Conservation (phyloP, 2,797 vertebrate genomes). For the Mycteria americana region DNA sequence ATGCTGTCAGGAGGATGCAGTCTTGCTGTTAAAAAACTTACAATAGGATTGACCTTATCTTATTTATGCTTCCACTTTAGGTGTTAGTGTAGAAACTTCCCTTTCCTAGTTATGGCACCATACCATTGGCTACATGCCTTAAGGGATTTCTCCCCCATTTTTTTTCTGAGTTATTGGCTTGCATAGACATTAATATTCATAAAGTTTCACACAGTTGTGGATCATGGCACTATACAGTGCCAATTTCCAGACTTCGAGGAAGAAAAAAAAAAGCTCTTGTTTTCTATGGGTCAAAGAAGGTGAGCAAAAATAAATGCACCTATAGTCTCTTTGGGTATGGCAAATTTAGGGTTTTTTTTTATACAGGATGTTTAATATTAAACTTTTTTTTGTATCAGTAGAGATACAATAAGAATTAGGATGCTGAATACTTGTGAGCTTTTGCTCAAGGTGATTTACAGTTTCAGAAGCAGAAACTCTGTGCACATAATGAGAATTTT, state of each 20-base stretch:
- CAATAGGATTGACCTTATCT: constrained; percentile 17
- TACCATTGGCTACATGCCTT: not conserved
- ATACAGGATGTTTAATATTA: not conserved
- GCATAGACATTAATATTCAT: not conserved
- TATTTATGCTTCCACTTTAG: not conserved
- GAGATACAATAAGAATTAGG: not conserved
- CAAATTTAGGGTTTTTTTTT: not conserved
- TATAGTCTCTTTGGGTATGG: not conserved
- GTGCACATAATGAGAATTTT: not conserved
- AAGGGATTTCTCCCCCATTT: not conserved
- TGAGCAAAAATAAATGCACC: not conserved
- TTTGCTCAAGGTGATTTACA: not conserved
- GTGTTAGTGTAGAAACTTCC: not conserved
- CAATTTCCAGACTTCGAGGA: not conserved
- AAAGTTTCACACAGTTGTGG: not conserved
- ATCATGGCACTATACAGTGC: not conserved
- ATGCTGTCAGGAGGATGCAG: not conserved
- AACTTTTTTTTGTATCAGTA: not conserved
- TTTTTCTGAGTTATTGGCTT: not conserved
- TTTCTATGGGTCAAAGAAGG: not conserved
- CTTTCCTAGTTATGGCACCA: not conserved
- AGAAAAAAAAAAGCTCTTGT: not conserved
- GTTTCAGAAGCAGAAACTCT: not conserved
- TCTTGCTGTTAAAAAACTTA: constrained; percentile 1
- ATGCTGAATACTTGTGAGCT: not conserved